phyloP scores from a whole-genome alignment of 2,113 vertebrate genomes.

The Phylloscopus whistleri region DNA sequence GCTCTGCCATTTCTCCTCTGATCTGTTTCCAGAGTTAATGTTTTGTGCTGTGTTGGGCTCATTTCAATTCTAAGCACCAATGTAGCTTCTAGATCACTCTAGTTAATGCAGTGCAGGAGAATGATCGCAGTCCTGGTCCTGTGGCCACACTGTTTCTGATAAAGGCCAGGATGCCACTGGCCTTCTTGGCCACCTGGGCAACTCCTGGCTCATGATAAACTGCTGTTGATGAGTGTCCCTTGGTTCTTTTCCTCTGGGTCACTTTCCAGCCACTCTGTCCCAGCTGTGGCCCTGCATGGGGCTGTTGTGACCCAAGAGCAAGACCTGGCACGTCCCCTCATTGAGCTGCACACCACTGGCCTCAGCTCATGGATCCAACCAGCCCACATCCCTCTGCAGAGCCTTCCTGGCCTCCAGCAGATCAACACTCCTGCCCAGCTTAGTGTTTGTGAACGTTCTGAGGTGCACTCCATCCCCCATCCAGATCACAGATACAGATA shows the following conservation, averaged over 20 bases:
- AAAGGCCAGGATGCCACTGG: neutral
- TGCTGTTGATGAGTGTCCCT: neutral
- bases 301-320: neutral
- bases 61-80: neutral
- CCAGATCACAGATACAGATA: accelerated
- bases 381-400: neutral
- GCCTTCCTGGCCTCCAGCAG: neutral
- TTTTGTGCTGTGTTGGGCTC: neutral
- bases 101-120: neutral
- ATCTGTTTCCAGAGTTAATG: neutral
- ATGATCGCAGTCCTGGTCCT: neutral
- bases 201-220: neutral
- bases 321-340: neutral
- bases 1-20: neutral
- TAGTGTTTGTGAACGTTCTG: accelerated
- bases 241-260: neutral
- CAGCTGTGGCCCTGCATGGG: neutral
- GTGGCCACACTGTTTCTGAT: neutral
- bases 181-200: neutral
- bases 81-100: neutral
- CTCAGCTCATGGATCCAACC: neutral
- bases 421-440: neutral
- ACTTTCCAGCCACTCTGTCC: neutral
- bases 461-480: too few relatives aligned
- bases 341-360: neutral